A percentile compares a stretch with the other conserved stretches of the same genome.
Conservation (phyloP, 1,140 invertebrate genomes). For the Lasioglossum albipes region DNA sequence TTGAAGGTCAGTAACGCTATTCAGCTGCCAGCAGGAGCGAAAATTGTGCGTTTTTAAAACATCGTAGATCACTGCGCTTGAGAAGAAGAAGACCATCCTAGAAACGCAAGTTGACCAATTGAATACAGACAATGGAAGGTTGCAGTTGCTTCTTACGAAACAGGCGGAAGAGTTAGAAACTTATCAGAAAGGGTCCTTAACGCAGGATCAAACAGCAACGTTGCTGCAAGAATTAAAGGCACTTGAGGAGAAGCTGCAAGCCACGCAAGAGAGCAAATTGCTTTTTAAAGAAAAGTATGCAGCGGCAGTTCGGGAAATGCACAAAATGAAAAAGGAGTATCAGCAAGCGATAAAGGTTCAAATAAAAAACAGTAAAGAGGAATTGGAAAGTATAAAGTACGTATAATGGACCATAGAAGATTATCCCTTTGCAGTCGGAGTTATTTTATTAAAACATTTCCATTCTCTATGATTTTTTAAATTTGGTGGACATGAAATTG, state of each 20-base stretch:
- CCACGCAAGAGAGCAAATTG: conserved; percentile 79
- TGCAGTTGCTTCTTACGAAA: conserved; percentile 72
- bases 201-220: conserved; percentile 77
- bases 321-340: conserved; percentile 78
- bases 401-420: conserved; percentile 17
- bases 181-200: conserved; percentile 74
- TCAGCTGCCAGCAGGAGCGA: not conserved
- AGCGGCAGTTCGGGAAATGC: conserved; percentile 81
- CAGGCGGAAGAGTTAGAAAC: conserved; percentile 73
- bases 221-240: conserved; percentile 79
- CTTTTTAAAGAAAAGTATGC: conserved; percentile 84
- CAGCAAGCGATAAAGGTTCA: conserved; percentile 76
- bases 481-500: too few relatives aligned
- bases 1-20: conserved; percentile 63
- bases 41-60: conserved; percentile 9
- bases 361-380: conserved; percentile 77
- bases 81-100: conserved; percentile 70
- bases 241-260: conserved; percentile 82
- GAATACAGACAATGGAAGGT: conserved; percentile 74
- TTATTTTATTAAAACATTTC: too few relatives aligned
- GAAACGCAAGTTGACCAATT: conserved; percentile 71
- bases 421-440: not conserved
- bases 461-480: too few relatives aligned
- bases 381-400: conserved; percentile 75
- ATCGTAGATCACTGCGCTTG: conserved; percentile 66